Evolutionary conservation across 2,888 invertebrate genomes (phyloP).

Genomic region (Lycaena phlaeas): DNA sequence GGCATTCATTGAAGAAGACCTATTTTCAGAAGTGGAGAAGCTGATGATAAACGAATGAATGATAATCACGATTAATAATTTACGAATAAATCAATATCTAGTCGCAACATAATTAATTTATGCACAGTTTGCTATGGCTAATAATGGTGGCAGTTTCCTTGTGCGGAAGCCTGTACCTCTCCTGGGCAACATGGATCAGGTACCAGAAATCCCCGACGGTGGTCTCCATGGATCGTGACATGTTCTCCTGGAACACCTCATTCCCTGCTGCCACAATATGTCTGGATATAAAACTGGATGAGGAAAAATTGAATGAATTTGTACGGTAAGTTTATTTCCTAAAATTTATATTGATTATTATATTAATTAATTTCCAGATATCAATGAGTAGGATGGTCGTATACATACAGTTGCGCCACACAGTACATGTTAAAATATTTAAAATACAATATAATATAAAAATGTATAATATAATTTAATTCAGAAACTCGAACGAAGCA

Average conservation of each 20-base stretch:
- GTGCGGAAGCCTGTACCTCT: conserved; percentile 69
- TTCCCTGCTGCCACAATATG: conserved; percentile 81
- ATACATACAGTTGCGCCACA: too few relatives aligned
- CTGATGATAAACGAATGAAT: too few relatives aligned
- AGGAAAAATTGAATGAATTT: conserved; percentile 63
- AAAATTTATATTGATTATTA: too few relatives aligned
- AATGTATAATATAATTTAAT: too few relatives aligned
- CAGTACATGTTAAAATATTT: background rate
- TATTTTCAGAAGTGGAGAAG: too few relatives aligned
- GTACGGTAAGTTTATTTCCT: conserved; percentile 53
- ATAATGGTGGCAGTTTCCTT: conserved; percentile 65
- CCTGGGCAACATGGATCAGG: conserved; percentile 74
- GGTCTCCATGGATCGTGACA: conserved; percentile 81
- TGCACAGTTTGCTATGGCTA: conserved; percentile 73
- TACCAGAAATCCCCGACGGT: conserved; percentile 81
- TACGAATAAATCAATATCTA: too few relatives aligned
- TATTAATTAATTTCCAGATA: too few relatives aligned
- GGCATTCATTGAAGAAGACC: too few relatives aligned
- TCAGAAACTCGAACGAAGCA: conserved; percentile 36
- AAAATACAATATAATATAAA: too few relatives aligned
- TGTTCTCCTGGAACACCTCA: conserved; percentile 80
- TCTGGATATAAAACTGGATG: conserved; percentile 70
- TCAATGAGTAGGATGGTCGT: too few relatives aligned
- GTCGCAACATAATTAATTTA: too few relatives aligned
- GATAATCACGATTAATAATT: too few relatives aligned